Evolutionary conservation across 2,113 vertebrate genomes (phyloP), one percentile per base, ranked within the genome.

Genomic region (Antechinus stuartii): DNA sequence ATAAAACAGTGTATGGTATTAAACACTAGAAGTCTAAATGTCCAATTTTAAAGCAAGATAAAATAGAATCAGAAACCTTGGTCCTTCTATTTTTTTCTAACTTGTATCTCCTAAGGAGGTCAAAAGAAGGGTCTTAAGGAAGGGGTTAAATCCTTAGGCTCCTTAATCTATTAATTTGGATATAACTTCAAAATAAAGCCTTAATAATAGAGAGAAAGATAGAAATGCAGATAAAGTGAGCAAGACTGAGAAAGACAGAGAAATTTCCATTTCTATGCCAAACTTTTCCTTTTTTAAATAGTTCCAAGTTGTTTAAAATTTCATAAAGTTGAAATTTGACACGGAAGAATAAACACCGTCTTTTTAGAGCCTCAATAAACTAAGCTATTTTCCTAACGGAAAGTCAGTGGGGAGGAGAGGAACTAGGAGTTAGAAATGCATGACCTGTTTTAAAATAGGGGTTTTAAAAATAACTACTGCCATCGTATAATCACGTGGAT

Each of bases 391-490:
- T 90, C 47, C 89, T 90, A 90, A 52, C 30, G 47, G 90, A 90
- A 47, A 27, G 90, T 49, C 68, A 84, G 90, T 47, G 27, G 47
- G 90, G 90, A 90, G 89, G 47, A 90, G 90, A 50, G 12, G 90
- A 16, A 50, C 90, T 52, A 50, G 7, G 90, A 52, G 90, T 90
- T 90, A 90, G 90, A 90, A 49, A 90, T 50, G 49, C 24, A 50
- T 90, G 90, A 90, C 90, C 46, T 90, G 90, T 52, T 90, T 52
- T 52, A 90, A 90, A 90, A 90, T 90, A 90, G 47, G 27, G 24
- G 27, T 90, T 90, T 90, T 90, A 90, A 90, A 90, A 90, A 90
- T 90, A 90, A 90, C 90, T 90, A 50, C 46, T 90, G 25, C 90
- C 90, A 90, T 47, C 2, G 49, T 52, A 90, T 22, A 42, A 84